A percentile compares a stretch with the other conserved stretches of the same genome.
Conservation (phyloP, 2,888 invertebrate genomes). For the Macaria notata region DNA sequence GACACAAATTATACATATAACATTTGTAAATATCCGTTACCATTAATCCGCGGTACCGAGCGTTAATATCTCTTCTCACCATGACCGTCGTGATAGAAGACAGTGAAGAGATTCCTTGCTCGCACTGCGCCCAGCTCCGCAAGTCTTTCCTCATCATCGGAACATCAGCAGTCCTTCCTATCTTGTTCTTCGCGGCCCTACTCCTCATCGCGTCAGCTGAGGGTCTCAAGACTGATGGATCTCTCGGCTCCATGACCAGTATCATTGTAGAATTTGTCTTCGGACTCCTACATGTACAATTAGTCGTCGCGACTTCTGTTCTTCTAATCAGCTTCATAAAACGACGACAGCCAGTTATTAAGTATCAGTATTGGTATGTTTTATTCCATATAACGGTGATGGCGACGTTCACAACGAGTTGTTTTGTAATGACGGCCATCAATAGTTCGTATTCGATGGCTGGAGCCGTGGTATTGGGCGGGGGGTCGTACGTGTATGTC, state of each 20-base stretch:
- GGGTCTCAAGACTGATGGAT: constrained; percentile 29
- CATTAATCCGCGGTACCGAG: constrained; percentile 13
- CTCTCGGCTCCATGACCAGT: constrained; percentile 38
- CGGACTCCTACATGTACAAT: constrained; percentile 54
- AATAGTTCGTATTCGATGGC: constrained; percentile 43
- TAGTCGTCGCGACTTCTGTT: constrained; percentile 56
- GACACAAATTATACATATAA: too few relatives aligned
- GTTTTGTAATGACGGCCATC: constrained; percentile 46
- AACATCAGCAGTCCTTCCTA: constrained; percentile 59
- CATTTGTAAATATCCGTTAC: background rate
- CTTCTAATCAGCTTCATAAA: constrained; percentile 52
- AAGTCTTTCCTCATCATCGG: constrained; percentile 53
- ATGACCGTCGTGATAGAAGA: constrained; percentile 53
- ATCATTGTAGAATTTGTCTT: constrained; percentile 55
- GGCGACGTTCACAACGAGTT: constrained; percentile 45
- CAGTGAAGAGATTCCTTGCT: constrained; percentile 50
- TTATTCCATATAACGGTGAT: constrained; percentile 52
- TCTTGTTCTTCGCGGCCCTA: constrained; percentile 53
- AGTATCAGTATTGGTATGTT: constrained; percentile 57
- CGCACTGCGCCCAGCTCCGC: constrained; percentile 50
- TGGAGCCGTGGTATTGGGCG: constrained; percentile 36
- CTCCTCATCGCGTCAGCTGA: constrained; percentile 44
- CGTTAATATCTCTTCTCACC: background rate
- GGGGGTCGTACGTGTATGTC: constrained; percentile 46
- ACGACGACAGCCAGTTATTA: constrained; percentile 44